These are phyloP conservation scores for Eueides isabella DNA, from an alignment of 1,140 invertebrate genomes.

Conservation along the genomic window DNA sequence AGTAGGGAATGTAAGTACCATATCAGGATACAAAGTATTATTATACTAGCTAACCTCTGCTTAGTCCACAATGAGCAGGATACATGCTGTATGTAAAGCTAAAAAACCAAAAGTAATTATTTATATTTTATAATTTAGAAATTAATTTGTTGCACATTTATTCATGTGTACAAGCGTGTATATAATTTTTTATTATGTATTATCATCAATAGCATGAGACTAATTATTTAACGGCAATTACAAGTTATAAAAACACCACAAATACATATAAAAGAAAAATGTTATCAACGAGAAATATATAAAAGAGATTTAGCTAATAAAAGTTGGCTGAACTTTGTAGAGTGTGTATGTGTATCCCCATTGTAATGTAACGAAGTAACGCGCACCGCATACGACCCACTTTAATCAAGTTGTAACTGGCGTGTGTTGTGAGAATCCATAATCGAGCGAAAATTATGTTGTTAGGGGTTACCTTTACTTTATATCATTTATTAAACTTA, in stretches of 20 bases:
- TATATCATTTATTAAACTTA: constrained; percentile 8
- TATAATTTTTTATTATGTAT: not conserved
- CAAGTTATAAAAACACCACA: not conserved
- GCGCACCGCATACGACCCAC: constrained; percentile 68
- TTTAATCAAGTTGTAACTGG: constrained; percentile 67
- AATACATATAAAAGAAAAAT: not conserved
- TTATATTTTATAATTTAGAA: too few relatives aligned
- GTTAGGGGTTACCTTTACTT: constrained; percentile 44
- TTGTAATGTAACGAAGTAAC: constrained; percentile 64
- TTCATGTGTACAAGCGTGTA: too few relatives aligned
- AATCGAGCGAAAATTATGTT: constrained; percentile 63
- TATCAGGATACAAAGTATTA: too few relatives aligned
- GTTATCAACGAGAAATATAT: not conserved
- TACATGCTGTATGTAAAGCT: too few relatives aligned
- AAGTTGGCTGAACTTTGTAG: constrained; percentile 31
- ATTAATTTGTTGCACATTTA: too few relatives aligned
- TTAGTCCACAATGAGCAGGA: too few relatives aligned
- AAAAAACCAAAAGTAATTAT: too few relatives aligned
- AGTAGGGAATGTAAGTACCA: too few relatives aligned
- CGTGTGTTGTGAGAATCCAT: constrained; percentile 62
- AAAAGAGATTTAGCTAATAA: constrained; percentile 12
- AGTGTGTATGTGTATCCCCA: constrained; percentile 46
- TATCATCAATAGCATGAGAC: not conserved
- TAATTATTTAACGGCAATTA: not conserved
- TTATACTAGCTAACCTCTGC: too few relatives aligned